Conservation (phyloP, 2,113 vertebrate genomes). For the Dasypus novemcinctus region DNA sequence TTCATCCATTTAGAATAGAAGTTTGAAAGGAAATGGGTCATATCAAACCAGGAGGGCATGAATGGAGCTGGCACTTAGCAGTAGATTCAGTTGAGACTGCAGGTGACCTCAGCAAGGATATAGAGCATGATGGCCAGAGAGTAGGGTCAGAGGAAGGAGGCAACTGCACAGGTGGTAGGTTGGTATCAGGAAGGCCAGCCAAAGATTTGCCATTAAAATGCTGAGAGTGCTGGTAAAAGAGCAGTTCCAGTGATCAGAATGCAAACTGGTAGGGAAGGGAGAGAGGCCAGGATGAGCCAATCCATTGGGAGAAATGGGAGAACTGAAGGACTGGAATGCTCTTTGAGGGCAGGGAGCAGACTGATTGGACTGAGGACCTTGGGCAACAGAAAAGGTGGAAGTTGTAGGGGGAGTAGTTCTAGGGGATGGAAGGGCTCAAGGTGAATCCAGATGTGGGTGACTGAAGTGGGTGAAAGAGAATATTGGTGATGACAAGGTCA, state of each 20-base stretch:
- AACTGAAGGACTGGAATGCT: neutral
- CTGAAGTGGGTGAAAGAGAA: neutral
- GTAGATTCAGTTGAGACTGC: neutral
- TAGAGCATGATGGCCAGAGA: neutral
- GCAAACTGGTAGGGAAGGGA: neutral
- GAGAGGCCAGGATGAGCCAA: neutral
- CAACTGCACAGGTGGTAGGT: neutral
- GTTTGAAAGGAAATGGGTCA: neutral
- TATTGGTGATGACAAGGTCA: neutral
- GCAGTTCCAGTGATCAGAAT: neutral
- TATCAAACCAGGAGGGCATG: neutral
- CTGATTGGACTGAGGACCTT: neutral
- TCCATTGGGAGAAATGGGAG: neutral
- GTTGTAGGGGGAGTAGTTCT: neutral
- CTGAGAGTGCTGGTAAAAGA: neutral
- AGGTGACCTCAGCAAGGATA: neutral
- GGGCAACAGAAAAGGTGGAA: neutral
- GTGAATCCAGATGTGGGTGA: neutral
- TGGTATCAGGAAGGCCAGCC: neutral
- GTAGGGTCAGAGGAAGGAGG: neutral
- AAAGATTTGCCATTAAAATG: neutral
- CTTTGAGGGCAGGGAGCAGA: neutral
- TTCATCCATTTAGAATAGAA: slow-evolving; percentile 3
- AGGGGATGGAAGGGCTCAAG: neutral
- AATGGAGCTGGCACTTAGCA: slow-evolving; percentile 7